A percentile compares a stretch with the other conserved stretches of the same genome.
These are phyloP conservation scores for Dascillus cervinus DNA, from an alignment of 2,888 invertebrate genomes.

Conservation along the genomic window DNA sequence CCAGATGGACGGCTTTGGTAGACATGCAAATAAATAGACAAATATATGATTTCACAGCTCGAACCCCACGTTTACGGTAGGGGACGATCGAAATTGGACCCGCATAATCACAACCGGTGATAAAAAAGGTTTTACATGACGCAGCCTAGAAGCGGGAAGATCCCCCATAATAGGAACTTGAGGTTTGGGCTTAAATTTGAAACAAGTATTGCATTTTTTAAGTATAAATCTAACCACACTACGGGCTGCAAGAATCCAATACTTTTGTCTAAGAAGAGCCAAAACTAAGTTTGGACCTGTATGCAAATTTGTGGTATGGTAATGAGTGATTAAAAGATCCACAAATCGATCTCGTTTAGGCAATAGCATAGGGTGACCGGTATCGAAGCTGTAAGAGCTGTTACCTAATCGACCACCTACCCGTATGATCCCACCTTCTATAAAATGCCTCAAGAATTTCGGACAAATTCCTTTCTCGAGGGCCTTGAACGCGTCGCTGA, in stretches of 20 bases:
- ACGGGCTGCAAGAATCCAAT: conserved; percentile 10
- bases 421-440: conserved; percentile 8
- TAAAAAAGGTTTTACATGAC: conserved; percentile 8
- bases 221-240: conserved; percentile 6
- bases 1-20: conserved; percentile 28
- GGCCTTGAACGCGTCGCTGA: too few species aligned
- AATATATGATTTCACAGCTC: conserved; percentile 15
- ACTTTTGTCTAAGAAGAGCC: conserved; percentile 10
- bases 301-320: conserved; percentile 18
- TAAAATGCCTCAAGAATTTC: too few species aligned
- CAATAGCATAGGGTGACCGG: conserved; percentile 25
- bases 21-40: too few species aligned
- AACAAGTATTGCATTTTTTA: conserved; percentile 11
- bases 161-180: conserved; percentile 12
- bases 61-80: conserved; percentile 11
- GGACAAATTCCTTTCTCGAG: too few species aligned
- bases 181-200: conserved; percentile 11
- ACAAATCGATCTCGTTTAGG: conserved; percentile 21
- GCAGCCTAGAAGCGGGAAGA: conserved; percentile 9
- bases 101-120: conserved; percentile 20
- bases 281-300: conserved; percentile 21
- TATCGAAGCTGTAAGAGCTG: conserved; percentile 15
- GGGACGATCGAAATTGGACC: conserved; percentile 20
- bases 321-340: conserved; percentile 18
- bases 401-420: conserved; percentile 16